Evolutionary conservation across 92 coral and sea anemone species (phyloP).

Genomic region (Palythoa caribaeorum): DNA sequence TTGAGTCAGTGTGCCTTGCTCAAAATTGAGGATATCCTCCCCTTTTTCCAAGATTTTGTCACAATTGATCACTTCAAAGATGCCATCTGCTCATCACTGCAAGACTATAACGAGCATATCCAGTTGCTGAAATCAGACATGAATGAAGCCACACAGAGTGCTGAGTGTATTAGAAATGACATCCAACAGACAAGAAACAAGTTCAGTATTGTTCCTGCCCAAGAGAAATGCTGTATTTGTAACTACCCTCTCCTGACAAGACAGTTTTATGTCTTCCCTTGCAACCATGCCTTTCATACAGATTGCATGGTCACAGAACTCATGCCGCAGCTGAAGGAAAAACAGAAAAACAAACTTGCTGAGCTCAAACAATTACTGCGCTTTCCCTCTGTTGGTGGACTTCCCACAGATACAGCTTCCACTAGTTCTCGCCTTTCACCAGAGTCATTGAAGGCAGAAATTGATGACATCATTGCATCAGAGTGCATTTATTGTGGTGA

Average conservation of each 20-base stretch:
- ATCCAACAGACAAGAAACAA: slow-evolving; percentile 96
- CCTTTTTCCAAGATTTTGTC: slow-evolving; percentile 98
- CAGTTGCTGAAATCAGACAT: slow-evolving; percentile 92
- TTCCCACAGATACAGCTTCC: slow-evolving; percentile 14
- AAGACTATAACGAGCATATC: slow-evolving; percentile 96
- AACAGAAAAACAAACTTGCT: slow-evolving; percentile 89
- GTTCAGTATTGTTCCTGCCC: slow-evolving; percentile 92
- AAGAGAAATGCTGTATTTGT: slow-evolving; percentile 89
- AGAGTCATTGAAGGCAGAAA: slow-evolving; percentile 74
- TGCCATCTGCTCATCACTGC: slow-evolving; percentile 97
- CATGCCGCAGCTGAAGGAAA: slow-evolving; percentile 88
- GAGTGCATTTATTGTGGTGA: slow-evolving; percentile 97
- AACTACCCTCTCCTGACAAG: slow-evolving; percentile 93
- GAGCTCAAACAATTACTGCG: slow-evolving; percentile 16
- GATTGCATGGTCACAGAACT: slow-evolving; percentile 94
- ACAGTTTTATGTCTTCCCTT: slow-evolving; percentile 93
- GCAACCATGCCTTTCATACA: slow-evolving; percentile 90
- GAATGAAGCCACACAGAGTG: slow-evolving; percentile 99
- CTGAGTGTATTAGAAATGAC: slow-evolving; percentile 86
- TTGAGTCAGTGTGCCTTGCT: slow-evolving; percentile 88
- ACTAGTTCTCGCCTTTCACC: slow-evolving; percentile 20
- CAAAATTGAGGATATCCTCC: slow-evolving; percentile 97
- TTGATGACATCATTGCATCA: slow-evolving; percentile 90
- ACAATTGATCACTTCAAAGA: slow-evolving; percentile 99
- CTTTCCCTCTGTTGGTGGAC: not conserved